Base-by-base conservation (phyloP, 1,140 invertebrate species). In the Harpegnathos saltator region DNA sequence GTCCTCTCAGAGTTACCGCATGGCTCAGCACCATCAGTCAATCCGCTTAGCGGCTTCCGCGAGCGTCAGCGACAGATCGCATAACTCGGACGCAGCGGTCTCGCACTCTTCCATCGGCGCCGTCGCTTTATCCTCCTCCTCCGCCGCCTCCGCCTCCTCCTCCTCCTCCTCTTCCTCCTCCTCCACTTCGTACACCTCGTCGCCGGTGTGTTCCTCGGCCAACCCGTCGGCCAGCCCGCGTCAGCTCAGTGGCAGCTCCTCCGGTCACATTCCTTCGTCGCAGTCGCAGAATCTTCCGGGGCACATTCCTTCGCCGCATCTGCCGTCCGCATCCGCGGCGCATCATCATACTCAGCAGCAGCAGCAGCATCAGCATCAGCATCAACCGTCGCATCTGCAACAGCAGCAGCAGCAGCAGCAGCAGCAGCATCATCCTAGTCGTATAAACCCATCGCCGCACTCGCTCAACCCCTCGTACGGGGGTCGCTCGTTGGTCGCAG, bases 261-360 rank as follows among this genome's bases (percentile, higher is more conserved):
- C 83, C 44, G 92, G 89, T 92, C 92, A 93, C 92, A 93, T 93
- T 93, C 93, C 92, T 86, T 87, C 92, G 58, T 81, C 86, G 50
- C 71, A 75, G 22, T 83, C 90, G 14, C 91, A 93, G 69, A 92
- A 90, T 88, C 89, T 91, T 90, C 89, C 91, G 83, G 86, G 89
- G 82, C 92, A 93, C 91, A 93, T 93, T 93, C 92, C 93, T 75
- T 87, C 91, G 44, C 85, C 91, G n/a, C 93, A 93, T 87, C 73
- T 91, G 68, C 85, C 91, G 33, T 85, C 91, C 19, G 69, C 71
- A 0, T 65, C n/a, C n/a, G n/a, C 62, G 66, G 89, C 85, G 24
- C 87, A 90, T 15, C 62, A 78, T 26, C 72, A 61, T 4, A 82
- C 81, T n/a, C 83, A 84, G 1, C 88, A 88, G 0, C 54, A 84